A percentile compares a stretch with the other conserved stretches of the same genome.
Evolutionary conservation across 2,888 invertebrate genomes (phyloP).

Genomic region (Augochlorella aurata): DNA sequence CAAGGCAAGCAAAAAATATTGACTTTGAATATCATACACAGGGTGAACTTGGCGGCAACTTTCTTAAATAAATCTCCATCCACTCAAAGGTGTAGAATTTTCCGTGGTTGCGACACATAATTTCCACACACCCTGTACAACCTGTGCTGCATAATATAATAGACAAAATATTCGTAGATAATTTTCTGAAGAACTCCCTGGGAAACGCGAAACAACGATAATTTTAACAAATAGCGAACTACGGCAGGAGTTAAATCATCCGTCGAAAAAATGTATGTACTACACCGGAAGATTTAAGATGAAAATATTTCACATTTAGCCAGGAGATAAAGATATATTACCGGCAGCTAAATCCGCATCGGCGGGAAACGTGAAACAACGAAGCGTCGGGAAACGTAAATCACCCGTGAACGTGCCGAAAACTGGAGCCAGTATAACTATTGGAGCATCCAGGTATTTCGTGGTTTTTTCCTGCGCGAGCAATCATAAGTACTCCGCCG

Average conservation of each 20-base stretch:
- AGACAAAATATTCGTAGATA: background rate
- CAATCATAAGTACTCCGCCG: background rate
- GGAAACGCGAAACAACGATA: background rate
- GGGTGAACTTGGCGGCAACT: too few species aligned
- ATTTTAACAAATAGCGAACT: background rate
- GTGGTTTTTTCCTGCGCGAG: background rate
- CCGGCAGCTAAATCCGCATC: conserved; percentile 8
- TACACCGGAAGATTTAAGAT: conserved; percentile 27
- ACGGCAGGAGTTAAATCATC: conserved; percentile 1
- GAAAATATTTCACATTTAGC: conserved; percentile 41
- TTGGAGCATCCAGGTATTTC: background rate
- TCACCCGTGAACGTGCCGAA: conserved; percentile 19
- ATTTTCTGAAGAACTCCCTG: background rate
- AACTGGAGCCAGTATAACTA: background rate
- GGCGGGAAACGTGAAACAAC: background rate
- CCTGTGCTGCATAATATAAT: too few species aligned
- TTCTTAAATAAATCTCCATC: too few species aligned
- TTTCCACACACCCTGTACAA: background rate
- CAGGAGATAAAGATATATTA: conserved; percentile 42
- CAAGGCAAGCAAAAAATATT: too few species aligned
- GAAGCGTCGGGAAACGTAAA: conserved; percentile 24
- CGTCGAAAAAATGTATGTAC: conserved; percentile 13
- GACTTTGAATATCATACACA: too few species aligned
- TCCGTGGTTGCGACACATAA: too few species aligned
- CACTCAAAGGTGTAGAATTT: too few species aligned